Evolutionary conservation across 1,140 invertebrate species (phyloP), one percentile per base, ranked within the genome.

Genomic region (Neodiprion pinetum): DNA sequence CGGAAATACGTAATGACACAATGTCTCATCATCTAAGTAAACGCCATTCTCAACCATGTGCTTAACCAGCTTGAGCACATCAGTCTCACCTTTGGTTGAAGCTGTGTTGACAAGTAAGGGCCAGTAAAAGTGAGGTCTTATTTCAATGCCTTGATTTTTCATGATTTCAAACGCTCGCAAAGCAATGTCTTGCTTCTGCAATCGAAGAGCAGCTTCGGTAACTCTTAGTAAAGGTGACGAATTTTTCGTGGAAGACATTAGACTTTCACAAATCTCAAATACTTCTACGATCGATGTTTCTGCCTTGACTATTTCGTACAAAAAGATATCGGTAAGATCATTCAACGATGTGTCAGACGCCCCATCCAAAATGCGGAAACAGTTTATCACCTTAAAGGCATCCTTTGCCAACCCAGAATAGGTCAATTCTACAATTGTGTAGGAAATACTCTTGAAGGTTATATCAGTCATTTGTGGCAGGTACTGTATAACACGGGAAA

Each of bases 51-150:
- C 65, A 4, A 86, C 71, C 90, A 91, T 92, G 70, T 84, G 86
- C 68, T 85, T 76, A 14, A 92, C 50, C 0, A 89, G 85, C 28
- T 88, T 84, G 80, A 91, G 89, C 74, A 92, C 84, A 66, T 89
- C 90, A 87, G 73, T 50, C 75, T 88, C 82, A 0, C 84, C 82
- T 7, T 78, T 14, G 7, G 28, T 68, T 11, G 72, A 71, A 5
- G 71, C 72, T 9, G 76, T 72, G 14, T 76, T 67, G 8, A 84
- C 2, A 40, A 89, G 28, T 28, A 89, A 74, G 14, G 91, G 91
- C 91, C 91, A 92, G 80, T 91, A 92, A 82, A 90, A 92, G 80
- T 93, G 91, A 0, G 89, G 79, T 21, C 90, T 80, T 7, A 92
- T 14, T 0, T 86, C 82, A 28, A 89, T 76, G 0, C 85, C 84